Base-by-base conservation (phyloP, 2,888 invertebrate species). In the Agrotis exclamationis region DNA sequence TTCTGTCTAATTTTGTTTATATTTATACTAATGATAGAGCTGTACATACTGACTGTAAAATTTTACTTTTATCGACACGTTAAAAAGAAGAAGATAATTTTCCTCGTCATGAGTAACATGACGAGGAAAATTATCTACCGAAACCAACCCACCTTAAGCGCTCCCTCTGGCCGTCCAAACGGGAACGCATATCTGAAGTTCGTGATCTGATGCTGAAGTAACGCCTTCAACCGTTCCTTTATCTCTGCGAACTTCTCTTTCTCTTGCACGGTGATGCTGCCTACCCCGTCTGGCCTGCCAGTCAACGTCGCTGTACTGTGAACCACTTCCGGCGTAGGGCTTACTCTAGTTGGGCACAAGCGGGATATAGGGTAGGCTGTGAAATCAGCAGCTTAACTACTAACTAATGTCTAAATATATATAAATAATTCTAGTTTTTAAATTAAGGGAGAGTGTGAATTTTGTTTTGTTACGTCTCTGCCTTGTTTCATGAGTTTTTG, bases 101-200 rank as follows among this genome's bases (percentile, higher is more conserved):
- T 28, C 28, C 7, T 47, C 45, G n/a, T n/a, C n/a, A n/a, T n/a
- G n/a, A n/a, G n/a, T n/a, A n/a, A n/a, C n/a, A n/a, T n/a, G n/a
- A n/a, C n/a, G n/a, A n/a, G n/a, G n/a, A n/a, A n/a, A n/a, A n/a
- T n/a, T n/a, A n/a, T n/a, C n/a, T n/a, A n/a, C n/a, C n/a, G 6
- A 7, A 16, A 54, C 6, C 54, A 33, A 69, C 72, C 44, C 86
- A 96, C 96, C 95, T 99, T 99, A 80, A 99, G 96, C 62, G 99
- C 98, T 63, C 99, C 99, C 94, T 99, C 99, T 11, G 99, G 99
- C 87, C 99, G 97, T 78, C 99, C 99, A 93, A 99, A 99, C 77
- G 99, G 99, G 96, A 99, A 99, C 91, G 99, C 99, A 92, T 98
- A 99, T 96, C 99, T 98, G 97, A 99, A 99, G 97, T 99, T 99